phyloP scores from a whole-genome alignment of 2,797 vertebrate species.

The Argya squamiceps region DNA sequence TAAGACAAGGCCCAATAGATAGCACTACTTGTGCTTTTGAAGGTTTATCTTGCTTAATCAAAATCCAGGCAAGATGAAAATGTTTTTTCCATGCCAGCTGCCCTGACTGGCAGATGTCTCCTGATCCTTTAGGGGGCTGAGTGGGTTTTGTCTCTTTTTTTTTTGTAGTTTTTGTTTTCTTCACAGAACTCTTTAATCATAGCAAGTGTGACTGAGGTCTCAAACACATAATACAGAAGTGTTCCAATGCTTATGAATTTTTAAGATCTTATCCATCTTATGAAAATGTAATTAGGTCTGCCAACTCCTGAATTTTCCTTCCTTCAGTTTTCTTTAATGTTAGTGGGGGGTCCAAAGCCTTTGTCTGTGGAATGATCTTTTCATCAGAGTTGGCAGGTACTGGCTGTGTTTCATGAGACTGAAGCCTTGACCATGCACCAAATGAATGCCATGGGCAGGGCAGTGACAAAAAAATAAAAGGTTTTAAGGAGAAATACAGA shows the following conservation, averaged over 20 bases:
- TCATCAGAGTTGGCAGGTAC: neutral
- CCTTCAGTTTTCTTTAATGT: constrained; percentile 21
- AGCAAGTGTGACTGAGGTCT: constrained; percentile 1
- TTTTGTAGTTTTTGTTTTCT: constrained; percentile 1
- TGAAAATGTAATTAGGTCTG: neutral
- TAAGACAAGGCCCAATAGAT: neutral
- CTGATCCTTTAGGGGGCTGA: neutral
- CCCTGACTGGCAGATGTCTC: neutral
- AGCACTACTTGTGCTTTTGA: neutral
- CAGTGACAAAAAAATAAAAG: neutral
- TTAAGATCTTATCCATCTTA: constrained; percentile 39
- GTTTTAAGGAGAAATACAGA: neutral
- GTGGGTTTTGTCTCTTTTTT: neutral
- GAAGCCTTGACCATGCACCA: neutral
- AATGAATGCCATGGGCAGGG: neutral
- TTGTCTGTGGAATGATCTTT: neutral
- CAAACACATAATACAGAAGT: neutral
- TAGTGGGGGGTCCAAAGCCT: constrained; percentile 32
- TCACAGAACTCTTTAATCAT: constrained; percentile 39
- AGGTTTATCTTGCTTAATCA: constrained; percentile 28
- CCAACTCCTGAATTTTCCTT: neutral
- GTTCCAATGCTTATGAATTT: constrained; percentile 23
- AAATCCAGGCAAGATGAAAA: neutral
- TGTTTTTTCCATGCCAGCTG: neutral
- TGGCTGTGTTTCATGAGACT: neutral